Percentiles rank a stretch among this genome's conserved stretches.
phyloP scores from a whole-genome alignment of 2,797 vertebrate species.

The Neomorphus geoffroyi region DNA sequence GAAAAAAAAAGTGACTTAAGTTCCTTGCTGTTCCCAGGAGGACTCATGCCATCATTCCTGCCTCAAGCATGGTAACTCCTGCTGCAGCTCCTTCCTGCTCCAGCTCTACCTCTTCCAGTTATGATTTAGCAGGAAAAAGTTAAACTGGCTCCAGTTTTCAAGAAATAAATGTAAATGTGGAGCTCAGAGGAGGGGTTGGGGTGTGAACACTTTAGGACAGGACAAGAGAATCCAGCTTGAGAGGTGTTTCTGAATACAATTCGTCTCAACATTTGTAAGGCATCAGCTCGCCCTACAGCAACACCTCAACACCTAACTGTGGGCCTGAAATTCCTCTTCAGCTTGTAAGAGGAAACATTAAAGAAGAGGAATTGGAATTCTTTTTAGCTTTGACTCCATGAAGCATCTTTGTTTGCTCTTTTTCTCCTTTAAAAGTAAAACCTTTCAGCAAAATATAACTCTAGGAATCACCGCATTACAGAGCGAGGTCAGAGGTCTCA shows the following conservation, averaged over 20 bases:
- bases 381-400: not conserved
- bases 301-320: not conserved
- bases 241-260: not conserved
- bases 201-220: not conserved
- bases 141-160: not conserved
- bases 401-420: not conserved
- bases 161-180: not conserved
- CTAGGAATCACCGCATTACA: not conserved
- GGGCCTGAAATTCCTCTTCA: not conserved
- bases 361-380: not conserved
- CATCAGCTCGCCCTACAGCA: not conserved
- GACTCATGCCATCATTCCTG: fast-evolving
- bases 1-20: not conserved
- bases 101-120: not conserved
- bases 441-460: not conserved
- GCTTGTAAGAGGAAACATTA: not conserved
- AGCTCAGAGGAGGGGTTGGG: not conserved
- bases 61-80: fast-evolving
- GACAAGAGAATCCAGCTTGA: not conserved
- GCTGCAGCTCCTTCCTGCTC: not conserved
- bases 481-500: not conserved
- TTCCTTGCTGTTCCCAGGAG: not conserved
- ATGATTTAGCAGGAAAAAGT: not conserved
- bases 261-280: not conserved
- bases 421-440: conserved; percentile 15